Percentiles rank a stretch among this genome's conserved stretches.
Evolutionary conservation across 2,888 invertebrate genomes (phyloP).

Genomic region (Stratiomys singularior): DNA sequence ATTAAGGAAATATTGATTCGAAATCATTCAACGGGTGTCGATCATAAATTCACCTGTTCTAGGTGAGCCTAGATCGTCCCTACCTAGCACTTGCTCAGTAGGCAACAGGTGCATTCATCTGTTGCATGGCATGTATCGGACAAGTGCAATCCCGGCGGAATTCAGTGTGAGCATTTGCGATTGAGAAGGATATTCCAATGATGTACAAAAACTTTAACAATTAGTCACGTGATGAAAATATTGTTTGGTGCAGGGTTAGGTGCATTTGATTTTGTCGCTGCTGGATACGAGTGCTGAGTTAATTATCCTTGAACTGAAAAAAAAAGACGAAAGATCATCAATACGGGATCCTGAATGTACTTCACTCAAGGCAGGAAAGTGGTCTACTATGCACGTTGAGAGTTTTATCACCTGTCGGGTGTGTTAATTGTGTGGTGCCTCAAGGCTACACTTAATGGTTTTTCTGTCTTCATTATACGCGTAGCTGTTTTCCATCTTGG

Average conservation of each 20-base stretch:
- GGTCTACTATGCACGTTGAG: background rate
- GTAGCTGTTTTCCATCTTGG: background rate
- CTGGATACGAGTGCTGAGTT: conserved; percentile 7
- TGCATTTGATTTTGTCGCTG: conserved; percentile 1
- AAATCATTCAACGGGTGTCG: background rate
- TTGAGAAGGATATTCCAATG: background rate
- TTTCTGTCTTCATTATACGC: background rate
- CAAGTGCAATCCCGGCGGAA: background rate
- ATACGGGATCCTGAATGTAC: background rate
- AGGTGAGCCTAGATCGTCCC: background rate
- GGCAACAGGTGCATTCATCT: conserved; percentile 23
- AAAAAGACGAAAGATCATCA: background rate
- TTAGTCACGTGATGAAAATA: conserved; percentile 25
- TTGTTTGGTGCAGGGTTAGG: background rate
- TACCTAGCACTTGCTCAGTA: background rate
- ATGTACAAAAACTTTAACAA: conserved; percentile 3
- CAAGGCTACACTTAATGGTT: conserved; percentile 8
- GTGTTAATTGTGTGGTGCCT: conserved; percentile 30
- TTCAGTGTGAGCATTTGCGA: background rate
- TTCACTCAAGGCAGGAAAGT: background rate
- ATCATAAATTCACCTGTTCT: conserved; percentile 17
- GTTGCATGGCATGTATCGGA: background rate
- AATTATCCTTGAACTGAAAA: background rate
- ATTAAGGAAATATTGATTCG: conserved; percentile 13
- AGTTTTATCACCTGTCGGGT: conserved; percentile 34